These are phyloP conservation scores for Ceyx melanurus DNA, from an alignment of 2,113 vertebrate species.

Conservation along the genomic window DNA sequence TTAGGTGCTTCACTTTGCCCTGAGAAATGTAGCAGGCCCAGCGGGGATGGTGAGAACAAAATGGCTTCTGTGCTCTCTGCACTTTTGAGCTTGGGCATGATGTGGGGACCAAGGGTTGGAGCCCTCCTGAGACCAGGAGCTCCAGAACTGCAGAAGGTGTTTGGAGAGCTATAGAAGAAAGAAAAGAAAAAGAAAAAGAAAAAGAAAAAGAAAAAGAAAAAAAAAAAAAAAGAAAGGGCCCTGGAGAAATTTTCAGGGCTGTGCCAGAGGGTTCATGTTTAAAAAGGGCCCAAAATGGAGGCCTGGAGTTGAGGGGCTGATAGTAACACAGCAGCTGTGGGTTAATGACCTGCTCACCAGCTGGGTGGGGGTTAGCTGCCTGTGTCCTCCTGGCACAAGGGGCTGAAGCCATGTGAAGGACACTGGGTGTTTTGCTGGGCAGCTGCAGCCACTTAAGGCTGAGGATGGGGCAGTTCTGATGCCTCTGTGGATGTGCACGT, in stretches of 20 bases:
- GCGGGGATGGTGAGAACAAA: not conserved
- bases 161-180: not conserved
- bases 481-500: not conserved
- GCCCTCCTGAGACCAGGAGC: not conserved
- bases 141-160: not conserved
- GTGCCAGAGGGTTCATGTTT: rapidly evolving
- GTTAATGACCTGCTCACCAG: not conserved
- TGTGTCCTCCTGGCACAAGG: not conserved
- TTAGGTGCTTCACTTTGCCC: not conserved
- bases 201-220: no score
- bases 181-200: no score
- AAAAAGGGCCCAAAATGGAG: not conserved
- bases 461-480: not conserved
- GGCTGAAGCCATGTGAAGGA: not conserved
- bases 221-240: not conserved
- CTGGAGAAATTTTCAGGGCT: rapidly evolving
- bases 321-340: not conserved
- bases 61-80: rapidly evolving
- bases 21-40: not conserved
- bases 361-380: not conserved
- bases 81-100: rapidly evolving
- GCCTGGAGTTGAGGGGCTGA: not conserved
- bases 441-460: not conserved
- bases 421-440: not conserved
- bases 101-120: not conserved